Evolutionary conservation across 2,797 vertebrate genomes (phyloP), one percentile per base, ranked within the genome.

Genomic region (Rhinoraja longicauda): DNA sequence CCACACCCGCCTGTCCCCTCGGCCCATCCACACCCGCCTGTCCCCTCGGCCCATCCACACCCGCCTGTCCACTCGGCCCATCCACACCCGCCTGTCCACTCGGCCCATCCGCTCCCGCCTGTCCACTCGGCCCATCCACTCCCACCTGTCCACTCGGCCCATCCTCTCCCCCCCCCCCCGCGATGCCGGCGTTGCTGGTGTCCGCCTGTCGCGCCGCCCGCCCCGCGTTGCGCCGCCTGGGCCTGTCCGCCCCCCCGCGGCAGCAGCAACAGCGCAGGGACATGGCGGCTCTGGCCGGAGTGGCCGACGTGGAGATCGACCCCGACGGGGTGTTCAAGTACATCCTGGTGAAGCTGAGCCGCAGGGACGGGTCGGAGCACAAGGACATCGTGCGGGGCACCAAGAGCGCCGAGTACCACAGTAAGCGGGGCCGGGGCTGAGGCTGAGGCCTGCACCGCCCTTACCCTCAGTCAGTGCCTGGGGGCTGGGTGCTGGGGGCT

Each of bases 291-390:
- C 93, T 98, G 93, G 94, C 94, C 0, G 94, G 96, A 7, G 94
- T 98, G 32, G 90, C 96, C 36, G 96, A 96, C 1, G 97, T 96
- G 0, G 96, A 97, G 94, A 97, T 98, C 26, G 98, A 98, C 94
- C 94, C 97, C 0, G 97, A 98, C 2, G 98, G 97, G 94, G 97
- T 96, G 0, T 98, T 98, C 94, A 98, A 98, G 94, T 98, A 98
- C 94, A 98, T 98, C 93, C 94, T 98, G 95, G 94, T 98, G 94
- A 96, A 95, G n/a, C 94, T 98, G 93, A 97, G 96, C 93, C 95
- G 95, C 21, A 97, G 96, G 94, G 95, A 94, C 93, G 96, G 94
- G 93, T 94, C 95, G 15, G 95, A 94, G 36, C 93, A 95, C 88
- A 97, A 97, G 93, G 95, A 97, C 93, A 96, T 98, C 94, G 97